Conservation (phyloP, 2,797 vertebrate species). For the Danio kyathit region DNA sequence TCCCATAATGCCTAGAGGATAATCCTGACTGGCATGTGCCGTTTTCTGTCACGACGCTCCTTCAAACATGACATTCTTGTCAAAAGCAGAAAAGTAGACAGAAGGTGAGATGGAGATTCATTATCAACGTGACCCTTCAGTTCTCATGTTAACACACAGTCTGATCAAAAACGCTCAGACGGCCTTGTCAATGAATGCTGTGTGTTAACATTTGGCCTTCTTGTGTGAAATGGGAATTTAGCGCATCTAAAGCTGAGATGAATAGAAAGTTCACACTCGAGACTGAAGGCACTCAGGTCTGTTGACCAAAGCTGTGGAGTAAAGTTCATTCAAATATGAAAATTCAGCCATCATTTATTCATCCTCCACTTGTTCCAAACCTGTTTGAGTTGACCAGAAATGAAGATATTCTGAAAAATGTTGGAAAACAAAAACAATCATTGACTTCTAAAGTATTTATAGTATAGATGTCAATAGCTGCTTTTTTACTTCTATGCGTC, state of each 20-base stretch:
- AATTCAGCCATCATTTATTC: no score
- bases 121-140: constrained; percentile 15
- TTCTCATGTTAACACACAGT: constrained; percentile 25
- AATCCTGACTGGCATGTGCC: constrained; percentile 54
- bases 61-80: constrained; percentile 39
- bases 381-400: no score
- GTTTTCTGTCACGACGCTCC: constrained; percentile 45
- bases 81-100: constrained; percentile 27
- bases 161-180: constrained; percentile 21
- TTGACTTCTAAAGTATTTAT: no score
- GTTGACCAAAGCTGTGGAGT: no score
- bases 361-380: no score
- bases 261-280: no score
- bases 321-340: no score
- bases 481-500: no score
- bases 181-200: not conserved
- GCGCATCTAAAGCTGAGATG: not conserved
- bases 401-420: no score
- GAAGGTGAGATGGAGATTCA: constrained; percentile 9
- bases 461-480: no score
- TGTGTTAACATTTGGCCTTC: constrained; percentile 3
- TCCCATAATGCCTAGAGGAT: constrained; percentile 34
- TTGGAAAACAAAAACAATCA: no score
- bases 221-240: not conserved
- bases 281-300: no score